These are phyloP conservation scores for Phaethornis superciliosus DNA, from an alignment of 2,113 vertebrate species.

Conservation along the genomic window DNA sequence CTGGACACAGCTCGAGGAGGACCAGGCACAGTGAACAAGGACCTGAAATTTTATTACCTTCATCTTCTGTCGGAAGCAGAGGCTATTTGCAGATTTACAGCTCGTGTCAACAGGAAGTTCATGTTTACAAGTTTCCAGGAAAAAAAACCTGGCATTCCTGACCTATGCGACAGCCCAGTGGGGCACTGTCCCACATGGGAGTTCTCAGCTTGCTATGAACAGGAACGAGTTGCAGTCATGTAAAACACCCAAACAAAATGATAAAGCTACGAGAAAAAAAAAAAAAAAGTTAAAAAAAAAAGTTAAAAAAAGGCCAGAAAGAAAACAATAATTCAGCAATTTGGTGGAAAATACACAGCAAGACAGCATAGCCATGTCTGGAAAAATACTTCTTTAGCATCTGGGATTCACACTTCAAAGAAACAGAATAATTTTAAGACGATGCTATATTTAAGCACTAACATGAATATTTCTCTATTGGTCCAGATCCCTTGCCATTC, in stretches of 20 bases:
- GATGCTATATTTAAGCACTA: neutral
- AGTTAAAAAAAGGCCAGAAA: neutral
- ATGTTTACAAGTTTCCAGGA: slow-evolving; percentile 56
- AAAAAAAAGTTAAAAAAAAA: neutral
- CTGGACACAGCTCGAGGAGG: neutral
- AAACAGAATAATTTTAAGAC: slow-evolving; percentile 42
- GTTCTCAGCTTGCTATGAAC: neutral
- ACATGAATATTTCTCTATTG: neutral
- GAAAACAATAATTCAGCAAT: slow-evolving; percentile 51
- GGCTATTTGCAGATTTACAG: slow-evolving; percentile 13
- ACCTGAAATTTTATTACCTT: slow-evolving; percentile 27
- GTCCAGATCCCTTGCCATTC: neutral
- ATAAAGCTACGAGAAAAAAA: neutral
- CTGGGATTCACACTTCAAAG: slow-evolving; percentile 56
- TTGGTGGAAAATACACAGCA: slow-evolving; percentile 43
- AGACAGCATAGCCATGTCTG: slow-evolving; percentile 11
- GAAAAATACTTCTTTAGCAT: slow-evolving; percentile 51
- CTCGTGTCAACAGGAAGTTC: slow-evolving; percentile 37
- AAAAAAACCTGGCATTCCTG: slow-evolving; percentile 37
- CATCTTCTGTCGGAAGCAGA: neutral
- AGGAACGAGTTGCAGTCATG: neutral
- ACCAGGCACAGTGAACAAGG: neutral
- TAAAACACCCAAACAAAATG: slow-evolving; percentile 9
- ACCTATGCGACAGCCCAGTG: neutral
- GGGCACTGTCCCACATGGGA: neutral